Percentiles rank a stretch among this genome's conserved stretches.
phyloP scores from a whole-genome alignment of 2,113 vertebrate genomes.

The Ptyas mucosa region DNA sequence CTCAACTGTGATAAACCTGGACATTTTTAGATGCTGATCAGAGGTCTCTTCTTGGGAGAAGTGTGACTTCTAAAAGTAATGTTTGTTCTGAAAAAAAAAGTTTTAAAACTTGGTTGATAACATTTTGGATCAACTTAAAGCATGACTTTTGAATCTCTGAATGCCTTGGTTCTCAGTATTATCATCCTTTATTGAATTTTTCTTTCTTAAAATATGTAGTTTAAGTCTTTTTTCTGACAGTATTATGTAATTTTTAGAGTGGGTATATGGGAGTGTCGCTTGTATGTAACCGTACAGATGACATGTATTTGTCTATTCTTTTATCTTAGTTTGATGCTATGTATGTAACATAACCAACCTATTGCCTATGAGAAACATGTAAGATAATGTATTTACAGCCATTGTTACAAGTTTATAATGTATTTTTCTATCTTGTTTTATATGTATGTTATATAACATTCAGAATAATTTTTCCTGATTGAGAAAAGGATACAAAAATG shows the following conservation, averaged over 20 bases:
- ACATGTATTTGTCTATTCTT: slow-evolving; percentile 79
- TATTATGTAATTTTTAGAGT: slow-evolving; percentile 83
- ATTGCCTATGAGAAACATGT: slow-evolving; percentile 89
- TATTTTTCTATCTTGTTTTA: slow-evolving; percentile 99
- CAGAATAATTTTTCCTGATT: slow-evolving; percentile 92
- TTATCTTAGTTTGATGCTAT: slow-evolving; percentile 80
- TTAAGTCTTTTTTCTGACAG: slow-evolving; percentile 83
- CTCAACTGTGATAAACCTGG: slow-evolving; percentile 76
- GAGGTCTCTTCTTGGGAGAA: slow-evolving; percentile 70
- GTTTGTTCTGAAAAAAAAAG: slow-evolving; percentile 73
- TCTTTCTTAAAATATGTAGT: slow-evolving; percentile 81
- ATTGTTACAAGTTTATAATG: slow-evolving; percentile 99
- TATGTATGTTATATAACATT: slow-evolving; percentile 99
- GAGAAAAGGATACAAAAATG: slow-evolving; percentile 84
- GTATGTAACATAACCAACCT: slow-evolving; percentile 86
- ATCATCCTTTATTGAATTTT: slow-evolving; percentile 79
- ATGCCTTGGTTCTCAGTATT: slow-evolving; percentile 85
- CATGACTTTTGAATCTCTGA: slow-evolving; percentile 82
- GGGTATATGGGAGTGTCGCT: slow-evolving; percentile 83
- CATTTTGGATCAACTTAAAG: slow-evolving; percentile 77
- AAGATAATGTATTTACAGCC: slow-evolving; percentile 94
- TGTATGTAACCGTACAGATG: slow-evolving; percentile 76
- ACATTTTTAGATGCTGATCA: slow-evolving; percentile 74
- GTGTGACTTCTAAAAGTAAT: slow-evolving; percentile 69
- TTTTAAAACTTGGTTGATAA: slow-evolving; percentile 75